Evolutionary conservation across 1,140 invertebrate genomes (phyloP).

Genomic region (Thrips palmi): DNA sequence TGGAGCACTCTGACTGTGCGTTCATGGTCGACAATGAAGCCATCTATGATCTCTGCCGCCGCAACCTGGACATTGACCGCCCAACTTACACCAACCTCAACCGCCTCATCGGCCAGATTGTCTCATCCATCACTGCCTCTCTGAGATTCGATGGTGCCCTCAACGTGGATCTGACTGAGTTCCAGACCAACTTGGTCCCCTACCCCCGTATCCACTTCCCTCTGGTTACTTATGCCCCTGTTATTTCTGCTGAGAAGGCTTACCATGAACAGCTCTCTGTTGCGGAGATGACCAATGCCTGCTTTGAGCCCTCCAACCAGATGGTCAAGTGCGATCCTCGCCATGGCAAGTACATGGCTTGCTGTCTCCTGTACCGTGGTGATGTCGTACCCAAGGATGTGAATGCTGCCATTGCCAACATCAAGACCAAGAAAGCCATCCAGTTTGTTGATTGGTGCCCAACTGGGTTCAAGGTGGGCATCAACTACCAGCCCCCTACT

Average conservation of each 20-base stretch:
- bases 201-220: conserved; percentile 41
- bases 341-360: conserved; percentile 56
- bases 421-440: conserved; percentile 68
- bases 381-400: conserved; percentile 65
- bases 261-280: conserved; percentile 67
- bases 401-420: conserved; percentile 65
- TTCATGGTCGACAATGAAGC: conserved; percentile 77
- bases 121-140: conserved; percentile 31
- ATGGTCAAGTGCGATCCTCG: conserved; percentile 67
- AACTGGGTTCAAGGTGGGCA: conserved; percentile 47
- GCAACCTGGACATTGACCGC: conserved; percentile 37
- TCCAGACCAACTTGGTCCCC: conserved; percentile 46
- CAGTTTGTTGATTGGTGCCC: conserved; percentile 65
- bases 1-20: conserved; percentile 58
- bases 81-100: conserved; percentile 39
- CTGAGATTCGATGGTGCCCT: conserved; percentile 41
- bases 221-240: conserved; percentile 60
- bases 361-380: conserved; percentile 26
- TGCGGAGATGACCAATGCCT: conserved; percentile 45
- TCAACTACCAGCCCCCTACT: conserved; percentile 38
- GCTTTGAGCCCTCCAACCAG: conserved; percentile 32
- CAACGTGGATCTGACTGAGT: conserved; percentile 44
- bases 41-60: conserved; percentile 50
- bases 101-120: conserved; percentile 31
- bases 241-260: conserved; percentile 66